These are phyloP conservation scores for Drosophila parvula DNA, from an alignment of 1,140 invertebrate genomes.

Conservation along the genomic window DNA sequence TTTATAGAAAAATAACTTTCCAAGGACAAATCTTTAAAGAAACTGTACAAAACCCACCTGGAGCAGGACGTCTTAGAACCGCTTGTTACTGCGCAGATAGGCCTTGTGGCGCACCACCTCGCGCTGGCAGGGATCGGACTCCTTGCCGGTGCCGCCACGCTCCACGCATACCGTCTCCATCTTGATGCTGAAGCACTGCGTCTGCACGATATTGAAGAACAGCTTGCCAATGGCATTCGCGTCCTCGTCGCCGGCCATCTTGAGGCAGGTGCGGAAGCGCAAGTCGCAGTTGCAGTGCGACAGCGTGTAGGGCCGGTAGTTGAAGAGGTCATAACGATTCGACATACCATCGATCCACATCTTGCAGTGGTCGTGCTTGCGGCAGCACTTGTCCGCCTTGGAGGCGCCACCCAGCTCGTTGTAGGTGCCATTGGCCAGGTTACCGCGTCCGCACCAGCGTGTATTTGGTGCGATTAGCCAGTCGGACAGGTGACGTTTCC, in stretches of 20 bases:
- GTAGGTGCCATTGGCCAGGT: constrained; percentile 86
- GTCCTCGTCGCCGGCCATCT: constrained; percentile 91
- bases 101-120: constrained; percentile 89
- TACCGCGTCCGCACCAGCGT: constrained; percentile 93
- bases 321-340: constrained; percentile 90
- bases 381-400: constrained; percentile 91
- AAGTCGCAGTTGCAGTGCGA: constrained; percentile 93
- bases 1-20: background rate
- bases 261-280: constrained; percentile 96
- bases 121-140: constrained; percentile 88
- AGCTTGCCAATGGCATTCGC: constrained; percentile 96
- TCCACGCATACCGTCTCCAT: constrained; percentile 90
- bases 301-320: constrained; percentile 92
- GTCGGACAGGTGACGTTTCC: constrained; percentile 85
- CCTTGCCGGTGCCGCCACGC: constrained; percentile 90
- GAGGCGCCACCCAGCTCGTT: constrained; percentile 90
- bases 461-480: constrained; percentile 90
- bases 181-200: constrained; percentile 95
- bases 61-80: constrained; percentile 84
- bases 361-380: constrained; percentile 91
- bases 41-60: background rate
- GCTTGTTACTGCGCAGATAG: constrained; percentile 89
- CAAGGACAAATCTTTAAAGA: background rate
- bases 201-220: constrained; percentile 97
- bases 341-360: constrained; percentile 89